Evolutionary conservation across 2,797 vertebrate species (phyloP), one percentile per base, ranked within the genome.

Genomic region (Crypturellus tataupa): DNA sequence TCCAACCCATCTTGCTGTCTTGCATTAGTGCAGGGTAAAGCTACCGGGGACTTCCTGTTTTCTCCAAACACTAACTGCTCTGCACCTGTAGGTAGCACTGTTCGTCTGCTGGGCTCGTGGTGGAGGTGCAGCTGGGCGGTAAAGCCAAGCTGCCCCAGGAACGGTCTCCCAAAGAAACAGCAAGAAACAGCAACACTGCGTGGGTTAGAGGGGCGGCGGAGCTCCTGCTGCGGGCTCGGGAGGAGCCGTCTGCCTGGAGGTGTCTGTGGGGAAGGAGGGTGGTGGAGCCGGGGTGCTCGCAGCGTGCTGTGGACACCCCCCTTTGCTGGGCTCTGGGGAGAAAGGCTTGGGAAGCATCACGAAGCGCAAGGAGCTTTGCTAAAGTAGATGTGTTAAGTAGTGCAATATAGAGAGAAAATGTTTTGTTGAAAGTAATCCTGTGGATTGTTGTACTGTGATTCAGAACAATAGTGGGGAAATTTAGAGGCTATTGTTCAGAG

Each of bases 381-480:
- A 63, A 56, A 64, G 37, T 47, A 33, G 9, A 17, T 11, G 9
- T n/a, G 25, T 53, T 42, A 33, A 69, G 77, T 23, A 7, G 33
- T 3, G 11, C 17, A 25, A 58, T 0, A 2, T 18, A 14, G 6
- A 27, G 10, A 49, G 20, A 53, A 4, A 2, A 20, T 6, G 27
- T 25, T 53, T 35, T 35, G 14, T 12, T 40, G 62, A 42, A 49
- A 65, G 24, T 15, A 23, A 16, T 11, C 58, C 31, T 37, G 39
- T 60, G 58, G 33, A 17, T 64, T 31, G 39, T 24, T 46, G 16
- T 60, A 81, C 46, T 85, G 58, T 21, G 59, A 35, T 71, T 75
- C 46, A 60, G 60, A 75, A 44, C 21, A 53, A 55, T 84, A 53
- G 35, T 13, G 16, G 77, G 53, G 88, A 93, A 89, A 75, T 56